Percentiles rank a stretch among this genome's conserved stretches.
These are phyloP conservation scores for Helleia helle DNA, from an alignment of 2,888 invertebrate genomes.

Conservation along the genomic window DNA sequence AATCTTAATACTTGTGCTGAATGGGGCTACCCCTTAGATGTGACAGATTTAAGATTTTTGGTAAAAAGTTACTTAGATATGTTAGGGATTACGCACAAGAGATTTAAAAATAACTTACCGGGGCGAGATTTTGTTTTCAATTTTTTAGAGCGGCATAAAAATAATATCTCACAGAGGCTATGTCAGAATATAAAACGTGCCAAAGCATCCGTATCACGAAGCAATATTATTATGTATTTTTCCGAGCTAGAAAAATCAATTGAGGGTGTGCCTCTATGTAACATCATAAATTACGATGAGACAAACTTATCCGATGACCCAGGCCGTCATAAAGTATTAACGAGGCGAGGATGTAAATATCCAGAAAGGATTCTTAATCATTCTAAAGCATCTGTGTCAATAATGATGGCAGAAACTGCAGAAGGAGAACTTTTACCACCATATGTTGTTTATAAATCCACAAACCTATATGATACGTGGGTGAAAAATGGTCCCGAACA, in stretches of 20 bases:
- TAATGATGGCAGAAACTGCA: background rate
- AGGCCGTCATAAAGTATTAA: background rate
- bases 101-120: too few species aligned
- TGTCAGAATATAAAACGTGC: background rate
- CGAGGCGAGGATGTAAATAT: background rate
- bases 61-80: too few species aligned
- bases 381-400: background rate
- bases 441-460: slow-evolving; percentile 7
- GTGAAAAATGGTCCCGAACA: slow-evolving; percentile 16
- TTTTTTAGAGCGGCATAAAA: slow-evolving; percentile 11
- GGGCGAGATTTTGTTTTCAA: too few species aligned
- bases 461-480: slow-evolving; percentile 8
- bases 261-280: background rate
- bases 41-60: too few species aligned
- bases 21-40: too few species aligned
- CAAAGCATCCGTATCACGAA: too few species aligned
- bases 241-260: background rate
- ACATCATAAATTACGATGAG: background rate
- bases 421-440: background rate
- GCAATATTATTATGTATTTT: background rate
- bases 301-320: background rate
- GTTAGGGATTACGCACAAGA: too few species aligned
- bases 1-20: too few species aligned
- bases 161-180: background rate
- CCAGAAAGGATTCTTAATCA: background rate